Percentiles rank a stretch among this genome's conserved stretches.
Conservation (phyloP, 2,113 vertebrate species). For the Petaurus breviceps region DNA sequence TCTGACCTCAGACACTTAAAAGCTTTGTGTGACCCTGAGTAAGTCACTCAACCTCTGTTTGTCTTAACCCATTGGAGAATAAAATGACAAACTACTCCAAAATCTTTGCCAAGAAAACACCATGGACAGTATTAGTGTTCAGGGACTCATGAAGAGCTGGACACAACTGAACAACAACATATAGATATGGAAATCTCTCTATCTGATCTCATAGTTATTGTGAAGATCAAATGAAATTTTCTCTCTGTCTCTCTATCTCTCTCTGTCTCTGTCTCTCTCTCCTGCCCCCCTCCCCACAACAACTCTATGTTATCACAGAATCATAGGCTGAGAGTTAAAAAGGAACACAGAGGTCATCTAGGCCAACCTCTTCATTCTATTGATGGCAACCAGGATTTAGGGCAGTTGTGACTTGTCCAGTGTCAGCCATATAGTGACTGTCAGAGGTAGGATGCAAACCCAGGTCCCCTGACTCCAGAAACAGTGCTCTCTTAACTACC, state of each 20-base stretch:
- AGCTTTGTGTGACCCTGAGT: background rate
- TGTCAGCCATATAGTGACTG: background rate
- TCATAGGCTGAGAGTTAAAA: background rate
- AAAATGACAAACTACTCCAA: background rate
- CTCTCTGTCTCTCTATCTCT: background rate
- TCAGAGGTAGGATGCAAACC: background rate
- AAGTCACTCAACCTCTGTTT: background rate
- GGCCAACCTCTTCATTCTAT: background rate
- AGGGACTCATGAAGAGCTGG: background rate
- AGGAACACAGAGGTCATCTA: background rate
- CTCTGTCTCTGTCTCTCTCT: too few relatives aligned
- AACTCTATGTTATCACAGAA: background rate
- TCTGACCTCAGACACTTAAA: background rate
- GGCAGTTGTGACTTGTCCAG: background rate
- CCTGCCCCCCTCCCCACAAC: background rate
- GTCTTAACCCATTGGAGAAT: background rate
- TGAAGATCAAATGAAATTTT: background rate
- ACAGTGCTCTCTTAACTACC: background rate
- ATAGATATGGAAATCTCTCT: background rate
- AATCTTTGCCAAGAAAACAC: background rate
- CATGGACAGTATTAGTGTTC: background rate
- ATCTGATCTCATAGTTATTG: background rate
- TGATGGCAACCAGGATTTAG: background rate
- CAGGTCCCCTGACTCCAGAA: background rate
- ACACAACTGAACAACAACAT: background rate